phyloP scores from a whole-genome alignment of 2,888 invertebrate species.

The Epistrophe grossulariae region DNA sequence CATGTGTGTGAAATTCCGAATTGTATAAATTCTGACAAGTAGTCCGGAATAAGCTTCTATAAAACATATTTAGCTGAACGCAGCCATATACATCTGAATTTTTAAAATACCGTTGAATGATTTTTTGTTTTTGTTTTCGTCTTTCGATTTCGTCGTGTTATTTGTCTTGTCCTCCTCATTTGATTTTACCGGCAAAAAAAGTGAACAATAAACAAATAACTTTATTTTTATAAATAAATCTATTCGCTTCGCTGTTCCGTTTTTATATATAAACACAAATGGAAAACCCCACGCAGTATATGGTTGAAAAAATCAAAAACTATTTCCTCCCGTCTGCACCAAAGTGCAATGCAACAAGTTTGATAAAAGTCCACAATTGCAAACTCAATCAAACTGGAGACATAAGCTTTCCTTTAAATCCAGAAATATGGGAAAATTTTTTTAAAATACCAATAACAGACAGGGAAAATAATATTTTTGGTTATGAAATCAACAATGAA shows the following conservation, averaged over 20 bases:
- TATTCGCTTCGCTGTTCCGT: not conserved
- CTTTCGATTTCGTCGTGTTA: not conserved
- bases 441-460: constrained; percentile 74
- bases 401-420: constrained; percentile 86
- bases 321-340: constrained; percentile 34
- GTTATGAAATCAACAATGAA: constrained; percentile 18
- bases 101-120: not conserved
- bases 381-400: constrained; percentile 86
- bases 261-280: constrained; percentile 12
- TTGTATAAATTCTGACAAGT: too few species aligned
- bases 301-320: constrained; percentile 30
- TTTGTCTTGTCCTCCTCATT: not conserved
- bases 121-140: not conserved
- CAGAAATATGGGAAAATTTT: constrained; percentile 86
- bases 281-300: constrained; percentile 48
- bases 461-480: constrained; percentile 40
- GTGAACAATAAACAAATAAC: not conserved
- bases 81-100: not conserved
- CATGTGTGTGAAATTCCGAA: too few species aligned
- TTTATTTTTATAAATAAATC: not conserved
- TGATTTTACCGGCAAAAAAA: not conserved
- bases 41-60: not conserved
- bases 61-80: not conserved
- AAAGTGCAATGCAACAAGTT: constrained; percentile 65
- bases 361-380: constrained; percentile 86